These are phyloP conservation scores for Oscheius onirici DNA, from an alignment of 2,888 invertebrate genomes.

Conservation along the genomic window DNA sequence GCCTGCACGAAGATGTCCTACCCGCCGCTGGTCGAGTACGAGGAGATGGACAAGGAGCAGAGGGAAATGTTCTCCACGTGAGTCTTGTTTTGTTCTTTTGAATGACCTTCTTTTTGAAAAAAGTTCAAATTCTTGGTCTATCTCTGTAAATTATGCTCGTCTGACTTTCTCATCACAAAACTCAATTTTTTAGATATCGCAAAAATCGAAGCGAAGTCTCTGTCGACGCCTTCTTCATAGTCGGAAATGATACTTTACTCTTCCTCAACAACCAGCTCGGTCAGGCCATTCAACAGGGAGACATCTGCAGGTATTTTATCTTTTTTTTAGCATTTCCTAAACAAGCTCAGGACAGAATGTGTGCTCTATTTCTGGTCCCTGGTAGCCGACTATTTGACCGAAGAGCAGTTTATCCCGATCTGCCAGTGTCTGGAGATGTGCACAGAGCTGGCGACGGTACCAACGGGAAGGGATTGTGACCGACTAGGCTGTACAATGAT, in stretches of 20 bases:
- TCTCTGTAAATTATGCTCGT: no score
- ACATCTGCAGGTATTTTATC: constrained; percentile 39
- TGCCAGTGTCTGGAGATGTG: constrained; percentile 22
- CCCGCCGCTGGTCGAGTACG: constrained; percentile 24
- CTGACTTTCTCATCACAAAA: no score
- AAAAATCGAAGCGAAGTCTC: constrained; percentile 42
- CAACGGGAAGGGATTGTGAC: constrained; percentile 31
- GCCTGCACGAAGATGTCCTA: constrained; percentile 46
- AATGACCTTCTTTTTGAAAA: no score
- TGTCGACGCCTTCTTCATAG: constrained; percentile 43
- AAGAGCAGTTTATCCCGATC: constrained; percentile 38
- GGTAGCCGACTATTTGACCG: constrained; percentile 46
- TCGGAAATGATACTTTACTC: constrained; percentile 38
- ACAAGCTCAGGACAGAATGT: constrained; percentile 38
- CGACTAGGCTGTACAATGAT: constrained; percentile 48
- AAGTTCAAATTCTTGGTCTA: no score
- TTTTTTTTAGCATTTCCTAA: neutral
- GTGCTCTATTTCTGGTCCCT: constrained; percentile 49
- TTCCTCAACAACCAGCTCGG: constrained; percentile 44
- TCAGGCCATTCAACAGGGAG: constrained; percentile 31
- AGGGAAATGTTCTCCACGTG: constrained; percentile 44
- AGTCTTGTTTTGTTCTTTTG: neutral
- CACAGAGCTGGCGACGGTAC: neutral
- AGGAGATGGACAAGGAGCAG: constrained; percentile 42
- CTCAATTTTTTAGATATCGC: constrained; percentile 39